These are phyloP conservation scores for Pseudomugil tenellus DNA, from an alignment of 2,797 vertebrate species.

Conservation along the genomic window DNA sequence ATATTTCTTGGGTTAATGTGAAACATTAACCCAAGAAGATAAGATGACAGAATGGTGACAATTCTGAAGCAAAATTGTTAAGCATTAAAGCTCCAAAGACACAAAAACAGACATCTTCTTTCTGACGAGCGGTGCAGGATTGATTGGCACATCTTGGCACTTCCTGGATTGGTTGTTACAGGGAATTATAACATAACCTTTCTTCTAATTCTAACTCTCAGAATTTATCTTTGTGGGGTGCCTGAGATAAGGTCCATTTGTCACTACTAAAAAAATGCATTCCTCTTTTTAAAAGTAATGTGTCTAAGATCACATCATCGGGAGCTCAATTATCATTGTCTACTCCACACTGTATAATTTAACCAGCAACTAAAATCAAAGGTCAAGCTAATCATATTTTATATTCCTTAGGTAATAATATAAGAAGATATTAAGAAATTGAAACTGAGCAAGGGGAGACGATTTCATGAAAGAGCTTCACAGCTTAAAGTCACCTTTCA, in stretches of 20 bases:
- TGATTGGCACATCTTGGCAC: not conserved
- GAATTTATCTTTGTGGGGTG: not conserved
- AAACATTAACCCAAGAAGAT: not conserved
- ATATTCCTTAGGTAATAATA: slow-evolving; percentile 10
- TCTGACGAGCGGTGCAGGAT: not conserved
- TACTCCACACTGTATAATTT: slow-evolving; percentile 7
- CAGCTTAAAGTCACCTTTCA: slow-evolving; percentile 16
- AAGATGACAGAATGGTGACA: slow-evolving; percentile 5
- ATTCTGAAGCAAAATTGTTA: not conserved
- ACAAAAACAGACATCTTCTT: slow-evolving; percentile 10
- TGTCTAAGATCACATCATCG: not conserved
- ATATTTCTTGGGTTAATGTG: too few species aligned
- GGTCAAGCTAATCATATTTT: slow-evolving; percentile 24
- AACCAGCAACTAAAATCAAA: slow-evolving; percentile 27
- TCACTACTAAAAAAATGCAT: not conserved
- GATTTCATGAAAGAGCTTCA: slow-evolving; percentile 9
- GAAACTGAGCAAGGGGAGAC: slow-evolving; percentile 10
- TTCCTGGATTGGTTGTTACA: not conserved
- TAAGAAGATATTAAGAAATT: slow-evolving; percentile 11
- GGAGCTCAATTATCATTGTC: slow-evolving; percentile 7
- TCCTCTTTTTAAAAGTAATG: slow-evolving; percentile 7
- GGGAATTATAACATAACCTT: slow-evolving; percentile 3
- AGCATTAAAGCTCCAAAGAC: slow-evolving; percentile 11
- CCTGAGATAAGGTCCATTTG: slow-evolving; percentile 1
- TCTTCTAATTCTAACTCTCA: not conserved